Conservation (phyloP, 2,113 vertebrate genomes). For the Nannospalax galili region DNA sequence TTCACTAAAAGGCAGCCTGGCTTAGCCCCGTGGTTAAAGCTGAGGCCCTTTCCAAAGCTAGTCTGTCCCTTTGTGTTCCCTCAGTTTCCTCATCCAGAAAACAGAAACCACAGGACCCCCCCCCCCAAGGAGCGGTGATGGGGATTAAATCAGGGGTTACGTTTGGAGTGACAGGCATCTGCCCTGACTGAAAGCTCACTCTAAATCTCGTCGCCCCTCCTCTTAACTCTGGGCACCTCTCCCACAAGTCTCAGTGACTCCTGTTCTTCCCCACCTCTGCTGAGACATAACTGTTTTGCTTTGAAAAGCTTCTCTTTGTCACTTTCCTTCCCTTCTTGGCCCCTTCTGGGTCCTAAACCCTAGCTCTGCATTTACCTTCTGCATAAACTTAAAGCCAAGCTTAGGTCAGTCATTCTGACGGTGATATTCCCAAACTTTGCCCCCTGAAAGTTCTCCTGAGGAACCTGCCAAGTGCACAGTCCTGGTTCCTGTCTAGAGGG, state of each 20-base stretch:
- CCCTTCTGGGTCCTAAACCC: conserved; percentile 76
- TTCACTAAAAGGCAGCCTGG: background rate
- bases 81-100: conserved; percentile 24
- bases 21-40: background rate
- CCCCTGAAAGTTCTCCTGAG: background rate
- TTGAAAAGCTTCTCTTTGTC: conserved; percentile 73
- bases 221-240: background rate
- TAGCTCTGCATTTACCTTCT: background rate
- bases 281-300: conserved; percentile 54
- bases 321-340: conserved; percentile 57
- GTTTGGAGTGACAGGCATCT: background rate
- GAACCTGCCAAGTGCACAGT: background rate
- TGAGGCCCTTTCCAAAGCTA: background rate
- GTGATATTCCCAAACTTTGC: background rate
- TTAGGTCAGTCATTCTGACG: background rate
- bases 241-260: background rate
- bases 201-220: background rate
- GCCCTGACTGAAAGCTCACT: accelerated
- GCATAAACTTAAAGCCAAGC: background rate
- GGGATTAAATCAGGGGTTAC: background rate
- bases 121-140: background rate
- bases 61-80: background rate
- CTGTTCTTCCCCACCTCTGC: conserved; percentile 37
- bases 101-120: background rate
- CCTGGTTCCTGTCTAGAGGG: background rate